Conservation (phyloP, 2,888 invertebrate genomes). For the Pocota personata region DNA sequence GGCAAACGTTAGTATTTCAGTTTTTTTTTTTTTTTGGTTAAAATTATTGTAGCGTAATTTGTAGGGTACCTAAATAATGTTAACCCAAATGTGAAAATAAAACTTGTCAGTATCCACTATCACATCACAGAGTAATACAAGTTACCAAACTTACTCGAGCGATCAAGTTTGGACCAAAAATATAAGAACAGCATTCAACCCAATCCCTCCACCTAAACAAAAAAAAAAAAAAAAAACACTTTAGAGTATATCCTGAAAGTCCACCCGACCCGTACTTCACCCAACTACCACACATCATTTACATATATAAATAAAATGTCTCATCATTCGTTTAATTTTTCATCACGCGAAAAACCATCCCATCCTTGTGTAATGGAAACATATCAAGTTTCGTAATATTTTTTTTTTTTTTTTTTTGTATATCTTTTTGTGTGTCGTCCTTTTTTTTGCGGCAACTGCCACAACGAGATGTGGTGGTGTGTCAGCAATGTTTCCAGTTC, state of each 20-base stretch:
- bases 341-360: constrained; percentile 74
- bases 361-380: constrained; percentile 69
- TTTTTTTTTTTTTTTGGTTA: constrained; percentile 15
- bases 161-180: constrained; percentile 37
- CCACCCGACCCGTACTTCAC: constrained; percentile 16
- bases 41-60: constrained; percentile 63
- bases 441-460: constrained; percentile 44
- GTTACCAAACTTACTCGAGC: constrained; percentile 22
- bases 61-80: constrained; percentile 45
- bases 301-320: constrained; percentile 49
- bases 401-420: constrained; percentile 20
- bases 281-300: constrained; percentile 52
- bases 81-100: constrained; percentile 29
- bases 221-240: constrained; percentile 16
- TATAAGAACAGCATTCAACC: constrained; percentile 38
- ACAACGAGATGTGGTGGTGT: constrained; percentile 33
- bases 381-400: constrained; percentile 38
- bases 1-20: constrained; percentile 38
- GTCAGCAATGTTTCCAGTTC: constrained; percentile 56
- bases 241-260: constrained; percentile 39
- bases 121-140: constrained; percentile 29
- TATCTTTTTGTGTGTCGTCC: constrained; percentile 61
- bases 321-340: constrained; percentile 72
- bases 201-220: not conserved
- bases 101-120: constrained; percentile 3